A percentile compares a stretch with the other conserved stretches of the same genome.
Evolutionary conservation across 2,888 invertebrate genomes (phyloP).

Genomic region (Ophonus ardosiacus): DNA sequence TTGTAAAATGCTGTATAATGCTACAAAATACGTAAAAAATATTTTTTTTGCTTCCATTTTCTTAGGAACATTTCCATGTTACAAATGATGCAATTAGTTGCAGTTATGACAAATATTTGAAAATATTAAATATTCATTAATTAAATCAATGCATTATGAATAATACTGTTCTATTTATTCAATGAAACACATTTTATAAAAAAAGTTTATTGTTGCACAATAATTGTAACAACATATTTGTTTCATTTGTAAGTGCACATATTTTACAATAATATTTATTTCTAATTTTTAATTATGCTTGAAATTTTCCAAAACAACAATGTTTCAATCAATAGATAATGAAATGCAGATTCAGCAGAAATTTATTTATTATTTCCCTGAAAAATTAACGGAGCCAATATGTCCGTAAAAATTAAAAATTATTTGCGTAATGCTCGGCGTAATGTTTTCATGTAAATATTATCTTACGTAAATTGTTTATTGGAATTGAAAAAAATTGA

Average conservation of each 20-base stretch:
- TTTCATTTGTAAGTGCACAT: background rate
- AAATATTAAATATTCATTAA: conserved; percentile 34
- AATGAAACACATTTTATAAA: background rate
- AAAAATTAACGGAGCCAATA: background rate
- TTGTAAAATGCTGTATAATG: background rate
- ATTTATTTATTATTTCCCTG: background rate
- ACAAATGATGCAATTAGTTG: conserved; percentile 46
- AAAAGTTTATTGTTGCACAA: background rate
- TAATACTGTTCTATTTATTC: background rate
- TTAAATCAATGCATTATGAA: background rate
- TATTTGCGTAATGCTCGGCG: background rate
- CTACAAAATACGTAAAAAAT: background rate
- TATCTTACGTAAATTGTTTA: background rate
- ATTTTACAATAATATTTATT: background rate
- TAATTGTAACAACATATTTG: background rate
- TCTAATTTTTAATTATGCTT: conserved; percentile 2
- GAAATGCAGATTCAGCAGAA: conserved; percentile 1
- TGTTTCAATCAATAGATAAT: background rate
- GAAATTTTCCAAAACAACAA: background rate
- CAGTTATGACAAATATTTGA: conserved; percentile 44
- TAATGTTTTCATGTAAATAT: too few species aligned
- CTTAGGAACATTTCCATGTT: conserved; percentile 28
- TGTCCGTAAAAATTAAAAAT: conserved; percentile 8
- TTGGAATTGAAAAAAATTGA: background rate
- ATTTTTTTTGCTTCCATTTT: background rate